A percentile compares a stretch with the other conserved stretches of the same genome.
Conservation (phyloP, 2,888 invertebrate genomes). For the Drosophila pegasa region DNA sequence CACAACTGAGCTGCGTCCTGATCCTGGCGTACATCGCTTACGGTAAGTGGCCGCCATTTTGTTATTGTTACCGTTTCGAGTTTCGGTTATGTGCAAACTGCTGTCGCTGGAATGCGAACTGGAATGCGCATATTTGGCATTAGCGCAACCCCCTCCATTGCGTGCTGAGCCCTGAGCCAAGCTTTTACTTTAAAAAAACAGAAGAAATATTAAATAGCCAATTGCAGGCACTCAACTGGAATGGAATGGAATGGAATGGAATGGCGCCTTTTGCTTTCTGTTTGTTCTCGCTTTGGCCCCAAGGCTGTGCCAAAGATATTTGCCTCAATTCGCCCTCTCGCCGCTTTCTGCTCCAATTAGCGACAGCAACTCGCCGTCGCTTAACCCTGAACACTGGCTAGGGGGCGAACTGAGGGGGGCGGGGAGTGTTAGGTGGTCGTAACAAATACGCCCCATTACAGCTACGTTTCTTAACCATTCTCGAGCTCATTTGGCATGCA, state of each 20-base stretch:
- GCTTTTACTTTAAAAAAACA: constrained; percentile 75
- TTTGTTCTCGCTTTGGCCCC: constrained; percentile 50
- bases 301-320: constrained; percentile 63
- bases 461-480: background rate
- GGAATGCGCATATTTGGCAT: constrained; percentile 20
- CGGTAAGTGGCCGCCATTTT: constrained; percentile 68
- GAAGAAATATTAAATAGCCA: constrained; percentile 37
- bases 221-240: constrained; percentile 22
- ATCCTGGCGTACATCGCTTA: constrained; percentile 65
- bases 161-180: constrained; percentile 31
- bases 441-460: constrained; percentile 5
- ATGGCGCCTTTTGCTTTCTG: constrained; percentile 8
- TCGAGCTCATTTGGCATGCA: constrained; percentile 62
- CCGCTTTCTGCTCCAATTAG: constrained; percentile 51
- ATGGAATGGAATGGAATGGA: constrained; percentile 15
- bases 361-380: constrained; percentile 1
- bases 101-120: background rate
- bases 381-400: constrained; percentile 54
- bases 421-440: too few relatives aligned
- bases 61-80: background rate
- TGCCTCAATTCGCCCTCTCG: constrained; percentile 13
- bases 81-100: background rate
- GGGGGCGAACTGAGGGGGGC: background rate
- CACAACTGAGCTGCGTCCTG: constrained; percentile 66
- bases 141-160: constrained; percentile 62